Percentiles rank a stretch among this genome's conserved stretches.
Conservation (phyloP, 2,888 invertebrate genomes). For the Biston stratarius region DNA sequence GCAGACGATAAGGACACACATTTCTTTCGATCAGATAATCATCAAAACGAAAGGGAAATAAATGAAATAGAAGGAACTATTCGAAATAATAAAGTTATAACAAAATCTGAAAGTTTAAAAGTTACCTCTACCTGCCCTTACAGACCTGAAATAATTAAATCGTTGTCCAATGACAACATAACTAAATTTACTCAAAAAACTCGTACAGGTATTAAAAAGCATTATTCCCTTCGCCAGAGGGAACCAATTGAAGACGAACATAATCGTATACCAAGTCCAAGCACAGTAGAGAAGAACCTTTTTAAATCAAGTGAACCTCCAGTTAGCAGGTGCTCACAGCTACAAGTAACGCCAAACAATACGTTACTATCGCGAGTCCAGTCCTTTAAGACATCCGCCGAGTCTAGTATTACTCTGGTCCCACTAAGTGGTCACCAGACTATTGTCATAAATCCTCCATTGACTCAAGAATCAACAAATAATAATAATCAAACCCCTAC, state of each 20-base stretch:
- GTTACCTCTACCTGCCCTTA: constrained; percentile 61
- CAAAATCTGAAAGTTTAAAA: constrained; percentile 78
- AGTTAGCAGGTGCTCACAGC: constrained; percentile 47
- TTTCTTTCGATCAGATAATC: constrained; percentile 71
- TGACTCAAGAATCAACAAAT: constrained; percentile 58
- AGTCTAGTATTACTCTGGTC: constrained; percentile 79
- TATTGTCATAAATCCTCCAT: constrained; percentile 81
- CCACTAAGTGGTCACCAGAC: constrained; percentile 84
- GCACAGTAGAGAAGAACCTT: constrained; percentile 63
- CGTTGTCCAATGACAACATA: constrained; percentile 76
- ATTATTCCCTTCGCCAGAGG: constrained; percentile 81
- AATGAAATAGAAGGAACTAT: constrained; percentile 84
- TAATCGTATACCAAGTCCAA: constrained; percentile 75
- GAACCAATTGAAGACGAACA: constrained; percentile 75
- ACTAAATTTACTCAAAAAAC: constrained; percentile 62
- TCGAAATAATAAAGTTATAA: constrained; percentile 78
- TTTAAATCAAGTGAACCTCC: constrained; percentile 52
- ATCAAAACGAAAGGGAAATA: constrained; percentile 82
- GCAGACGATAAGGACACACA: constrained; percentile 71
- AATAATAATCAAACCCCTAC: constrained; percentile 41
- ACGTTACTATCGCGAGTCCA: constrained; percentile 78
- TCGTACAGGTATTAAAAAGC: constrained; percentile 72
- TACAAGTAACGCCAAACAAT: constrained; percentile 66
- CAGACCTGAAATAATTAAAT: constrained; percentile 69
- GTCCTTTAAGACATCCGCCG: constrained; percentile 80